These are phyloP conservation scores for Mylabris phalerata DNA, from an alignment of 1,140 invertebrate genomes.

Conservation along the genomic window DNA sequence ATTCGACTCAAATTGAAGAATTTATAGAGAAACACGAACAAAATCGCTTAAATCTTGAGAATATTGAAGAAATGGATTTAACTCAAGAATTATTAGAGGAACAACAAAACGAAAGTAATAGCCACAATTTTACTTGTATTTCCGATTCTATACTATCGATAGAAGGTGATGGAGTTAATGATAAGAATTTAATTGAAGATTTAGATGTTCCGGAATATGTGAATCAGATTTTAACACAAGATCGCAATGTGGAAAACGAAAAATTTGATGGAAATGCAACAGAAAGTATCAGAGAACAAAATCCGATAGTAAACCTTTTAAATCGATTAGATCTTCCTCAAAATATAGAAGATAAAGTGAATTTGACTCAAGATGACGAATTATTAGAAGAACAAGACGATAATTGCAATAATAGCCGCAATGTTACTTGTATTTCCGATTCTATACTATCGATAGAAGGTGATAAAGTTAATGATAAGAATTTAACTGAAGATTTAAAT, in stretches of 20 bases:
- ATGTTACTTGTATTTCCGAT: too few species aligned
- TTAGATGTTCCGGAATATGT: slow-evolving; percentile 25
- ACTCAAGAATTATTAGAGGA: too few species aligned
- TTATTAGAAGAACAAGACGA: not conserved
- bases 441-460: not conserved
- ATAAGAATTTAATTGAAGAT: not conserved
- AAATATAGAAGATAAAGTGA: too few species aligned
- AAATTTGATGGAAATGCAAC: slow-evolving; percentile 2
- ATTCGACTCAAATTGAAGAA: not conserved
- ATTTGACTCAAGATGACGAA: not conserved
- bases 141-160: too few species aligned
- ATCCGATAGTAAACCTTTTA: too few species aligned
- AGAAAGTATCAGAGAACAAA: slow-evolving; percentile 17
- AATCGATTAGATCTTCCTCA: too few species aligned
- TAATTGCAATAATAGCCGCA: not conserved
- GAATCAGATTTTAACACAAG: not conserved
- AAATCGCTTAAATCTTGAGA: not conserved
- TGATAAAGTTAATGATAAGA: not conserved
- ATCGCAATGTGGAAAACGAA: not conserved
- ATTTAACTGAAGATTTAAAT: slow-evolving; percentile 4
- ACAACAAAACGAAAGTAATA: too few species aligned
- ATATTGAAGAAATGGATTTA: not conserved
- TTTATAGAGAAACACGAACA: not conserved
- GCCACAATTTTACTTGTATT: too few species aligned
- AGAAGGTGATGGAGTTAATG: too few species aligned